Evolutionary conservation across 1,140 invertebrate genomes (phyloP).

Genomic region (Cataglyphis hispanica): DNA sequence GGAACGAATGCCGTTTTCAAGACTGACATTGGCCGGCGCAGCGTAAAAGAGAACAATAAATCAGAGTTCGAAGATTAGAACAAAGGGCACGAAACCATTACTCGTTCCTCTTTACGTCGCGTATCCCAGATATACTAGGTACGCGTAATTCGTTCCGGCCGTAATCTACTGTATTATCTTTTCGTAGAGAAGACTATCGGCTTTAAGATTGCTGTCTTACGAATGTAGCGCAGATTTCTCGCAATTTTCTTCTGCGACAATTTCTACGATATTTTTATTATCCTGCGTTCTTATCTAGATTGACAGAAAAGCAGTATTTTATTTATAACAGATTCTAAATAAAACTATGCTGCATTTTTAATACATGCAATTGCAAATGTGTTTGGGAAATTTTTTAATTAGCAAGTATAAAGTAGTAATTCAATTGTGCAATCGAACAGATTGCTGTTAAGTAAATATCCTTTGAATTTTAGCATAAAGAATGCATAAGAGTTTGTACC

Average conservation of each 20-base stretch:
- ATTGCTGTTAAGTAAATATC: background rate
- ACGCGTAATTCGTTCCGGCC: background rate
- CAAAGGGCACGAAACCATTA: background rate
- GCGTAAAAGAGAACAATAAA: conserved; percentile 25
- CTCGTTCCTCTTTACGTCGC: background rate
- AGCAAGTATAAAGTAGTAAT: too few relatives aligned
- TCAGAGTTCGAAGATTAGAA: conserved; percentile 15
- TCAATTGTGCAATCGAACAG: background rate
- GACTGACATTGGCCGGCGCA: background rate
- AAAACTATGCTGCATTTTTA: background rate
- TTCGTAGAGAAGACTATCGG: conserved; percentile 28
- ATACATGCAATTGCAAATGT: background rate
- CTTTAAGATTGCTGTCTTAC: conserved; percentile 7
- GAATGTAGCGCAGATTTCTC: background rate
- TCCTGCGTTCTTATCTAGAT: background rate
- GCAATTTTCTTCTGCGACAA: background rate
- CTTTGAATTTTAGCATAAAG: background rate
- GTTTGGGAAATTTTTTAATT: background rate
- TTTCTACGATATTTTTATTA: background rate
- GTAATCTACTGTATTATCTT: conserved; percentile 32
- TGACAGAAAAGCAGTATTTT: background rate
- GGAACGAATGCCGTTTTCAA: conserved; percentile 7
- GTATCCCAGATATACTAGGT: background rate
- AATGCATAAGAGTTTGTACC: background rate
- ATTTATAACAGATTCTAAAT: background rate